A percentile compares a stretch with the other conserved stretches of the same genome.
phyloP scores from a whole-genome alignment of 1,140 invertebrate species.

The Zaprionus inermis region DNA sequence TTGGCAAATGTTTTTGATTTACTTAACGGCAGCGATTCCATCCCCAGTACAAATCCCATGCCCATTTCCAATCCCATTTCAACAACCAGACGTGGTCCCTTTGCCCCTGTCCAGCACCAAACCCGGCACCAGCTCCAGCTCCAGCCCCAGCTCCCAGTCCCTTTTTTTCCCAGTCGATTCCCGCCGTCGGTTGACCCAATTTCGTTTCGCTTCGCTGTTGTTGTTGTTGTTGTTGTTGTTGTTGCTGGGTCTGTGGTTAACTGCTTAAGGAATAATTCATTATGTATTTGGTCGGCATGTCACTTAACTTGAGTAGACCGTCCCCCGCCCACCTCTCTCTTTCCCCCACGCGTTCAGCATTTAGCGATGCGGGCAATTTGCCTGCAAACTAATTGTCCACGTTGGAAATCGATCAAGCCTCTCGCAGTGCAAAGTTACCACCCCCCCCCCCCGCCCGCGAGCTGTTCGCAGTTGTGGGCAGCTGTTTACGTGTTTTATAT shows the following conservation, averaged over 20 bases:
- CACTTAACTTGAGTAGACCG: constrained; percentile 74
- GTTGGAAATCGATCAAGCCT: constrained; percentile 69
- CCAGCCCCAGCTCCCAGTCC: not conserved
- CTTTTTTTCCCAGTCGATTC: not conserved
- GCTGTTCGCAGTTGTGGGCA: constrained; percentile 7
- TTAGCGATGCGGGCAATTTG: constrained; percentile 69
- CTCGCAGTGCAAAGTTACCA: constrained; percentile 18
- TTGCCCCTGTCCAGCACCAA: not conserved
- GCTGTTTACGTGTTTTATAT: constrained; percentile 61
- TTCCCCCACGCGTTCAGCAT: constrained; percentile 17
- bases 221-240: constrained; percentile 10
- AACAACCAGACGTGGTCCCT: not conserved
- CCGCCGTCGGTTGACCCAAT: constrained; percentile 53
- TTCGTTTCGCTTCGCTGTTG: constrained; percentile 19
- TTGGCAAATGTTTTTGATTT: constrained; percentile 58
- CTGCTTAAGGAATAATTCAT: constrained; percentile 80
- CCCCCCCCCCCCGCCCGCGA: not conserved
- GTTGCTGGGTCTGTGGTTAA: constrained; percentile 61
- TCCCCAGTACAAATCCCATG: constrained; percentile 6
- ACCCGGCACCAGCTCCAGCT: not conserved
- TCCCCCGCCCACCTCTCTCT: constrained; percentile 15
- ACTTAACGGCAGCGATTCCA: constrained; percentile 30
- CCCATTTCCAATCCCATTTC: constrained; percentile 1
- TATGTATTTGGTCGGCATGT: constrained; percentile 73
- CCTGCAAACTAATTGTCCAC: constrained; percentile 63